phyloP scores from a whole-genome alignment of 2,113 vertebrate species.

The Etheostoma spectabile region DNA sequence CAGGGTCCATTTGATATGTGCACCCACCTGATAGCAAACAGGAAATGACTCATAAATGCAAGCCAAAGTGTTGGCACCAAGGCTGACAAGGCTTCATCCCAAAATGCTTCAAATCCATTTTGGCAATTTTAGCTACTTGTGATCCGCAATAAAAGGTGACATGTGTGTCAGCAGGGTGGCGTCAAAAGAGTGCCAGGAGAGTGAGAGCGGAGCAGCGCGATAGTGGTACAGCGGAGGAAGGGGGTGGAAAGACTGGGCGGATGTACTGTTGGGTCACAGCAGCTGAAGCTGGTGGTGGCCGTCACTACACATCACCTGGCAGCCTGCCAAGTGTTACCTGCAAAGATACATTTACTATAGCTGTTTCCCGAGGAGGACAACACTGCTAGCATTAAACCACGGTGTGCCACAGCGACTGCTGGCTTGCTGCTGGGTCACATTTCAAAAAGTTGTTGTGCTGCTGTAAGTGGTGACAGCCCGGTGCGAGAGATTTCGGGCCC shows the following conservation, averaged over 20 bases:
- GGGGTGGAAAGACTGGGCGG: background rate
- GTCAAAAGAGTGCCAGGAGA: constrained; percentile 12
- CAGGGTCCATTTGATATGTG: constrained; percentile 41
- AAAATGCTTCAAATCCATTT: constrained; percentile 44
- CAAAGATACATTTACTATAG: constrained; percentile 5
- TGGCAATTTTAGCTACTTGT: constrained; percentile 33
- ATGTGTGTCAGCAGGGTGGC: constrained; percentile 9
- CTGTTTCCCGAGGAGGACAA: background rate
- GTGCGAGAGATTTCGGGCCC: background rate
- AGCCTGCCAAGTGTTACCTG: constrained; percentile 21
- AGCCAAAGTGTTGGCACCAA: constrained; percentile 26
- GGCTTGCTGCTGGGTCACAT: constrained; percentile 9
- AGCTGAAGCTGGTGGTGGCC: background rate
- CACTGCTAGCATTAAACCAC: background rate
- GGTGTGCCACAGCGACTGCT: background rate
- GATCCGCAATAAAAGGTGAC: constrained; percentile 49
- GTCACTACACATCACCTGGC: constrained; percentile 11
- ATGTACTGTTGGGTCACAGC: constrained; percentile 16
- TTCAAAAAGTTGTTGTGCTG: constrained; percentile 3
- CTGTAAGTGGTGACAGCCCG: background rate
- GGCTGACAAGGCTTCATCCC: constrained; percentile 27
- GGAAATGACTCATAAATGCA: constrained; percentile 56
- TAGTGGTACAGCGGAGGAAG: background rate
- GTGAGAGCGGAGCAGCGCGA: constrained; percentile 8
- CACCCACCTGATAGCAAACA: constrained; percentile 43